phyloP scores from a whole-genome alignment of 2,888 invertebrate genomes.

The Eupithecia pulchellata region DNA sequence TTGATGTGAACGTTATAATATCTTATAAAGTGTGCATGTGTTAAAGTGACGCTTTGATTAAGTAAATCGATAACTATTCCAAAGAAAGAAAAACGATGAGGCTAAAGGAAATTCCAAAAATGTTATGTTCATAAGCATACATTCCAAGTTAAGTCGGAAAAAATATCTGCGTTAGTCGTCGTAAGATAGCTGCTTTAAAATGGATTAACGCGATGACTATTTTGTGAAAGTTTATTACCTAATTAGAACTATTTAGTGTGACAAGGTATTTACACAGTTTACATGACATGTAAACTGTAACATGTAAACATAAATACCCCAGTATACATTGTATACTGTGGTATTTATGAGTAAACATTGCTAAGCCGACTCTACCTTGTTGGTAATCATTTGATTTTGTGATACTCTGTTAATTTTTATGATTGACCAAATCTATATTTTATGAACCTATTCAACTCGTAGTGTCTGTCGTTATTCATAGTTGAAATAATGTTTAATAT shows the following conservation, averaged over 20 bases:
- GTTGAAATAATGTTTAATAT: neutral
- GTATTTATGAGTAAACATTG: neutral
- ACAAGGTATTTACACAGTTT: too few species aligned
- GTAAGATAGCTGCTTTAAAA: neutral
- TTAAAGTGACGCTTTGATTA: neutral
- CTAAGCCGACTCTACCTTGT: neutral
- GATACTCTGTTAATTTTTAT: slow-evolving; percentile 6
- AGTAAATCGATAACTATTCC: neutral
- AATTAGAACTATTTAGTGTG: neutral
- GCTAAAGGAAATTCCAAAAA: neutral
- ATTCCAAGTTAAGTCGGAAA: neutral
- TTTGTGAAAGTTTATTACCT: neutral
- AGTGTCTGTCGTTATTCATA: neutral
- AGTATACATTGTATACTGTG: too few species aligned
- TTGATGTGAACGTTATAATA: neutral
- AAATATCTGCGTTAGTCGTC: neutral
- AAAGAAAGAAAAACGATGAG: neutral
- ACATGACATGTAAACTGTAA: too few species aligned
- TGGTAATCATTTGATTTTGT: neutral
- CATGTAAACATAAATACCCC: too few species aligned
- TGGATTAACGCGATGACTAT: neutral
- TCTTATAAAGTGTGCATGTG: neutral
- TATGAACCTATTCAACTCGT: neutral
- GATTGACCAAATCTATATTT: slow-evolving; percentile 10
- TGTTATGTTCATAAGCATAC: neutral